These are phyloP conservation scores for Babyrousa celebensis DNA, from an alignment of 2,797 vertebrate genomes.

Conservation along the genomic window DNA sequence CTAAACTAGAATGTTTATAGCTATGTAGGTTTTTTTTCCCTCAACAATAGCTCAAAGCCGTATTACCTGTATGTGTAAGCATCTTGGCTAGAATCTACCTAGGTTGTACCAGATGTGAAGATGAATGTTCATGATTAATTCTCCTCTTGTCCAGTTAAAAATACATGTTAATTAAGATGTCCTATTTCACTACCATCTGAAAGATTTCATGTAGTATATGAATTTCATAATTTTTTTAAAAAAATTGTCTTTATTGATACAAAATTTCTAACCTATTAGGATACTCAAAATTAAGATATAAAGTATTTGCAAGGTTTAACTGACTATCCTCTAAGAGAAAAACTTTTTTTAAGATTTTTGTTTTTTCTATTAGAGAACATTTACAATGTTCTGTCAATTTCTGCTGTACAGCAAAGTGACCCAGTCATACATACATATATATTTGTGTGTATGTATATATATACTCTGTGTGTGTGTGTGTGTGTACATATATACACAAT, in stretches of 20 bases:
- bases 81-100: background rate
- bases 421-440: too few relatives aligned
- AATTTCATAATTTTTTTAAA: conserved; percentile 44
- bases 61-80: background rate
- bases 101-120: background rate
- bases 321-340: background rate
- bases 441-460: too few relatives aligned
- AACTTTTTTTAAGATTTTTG: too few relatives aligned
- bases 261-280: background rate
- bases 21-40: background rate
- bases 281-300: background rate
- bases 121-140: conserved; percentile 46
- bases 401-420: too few relatives aligned
- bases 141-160: conserved; percentile 41
- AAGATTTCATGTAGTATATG: conserved; percentile 17
- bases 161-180: conserved; percentile 42
- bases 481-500: too few relatives aligned
- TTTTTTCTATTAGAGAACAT: too few relatives aligned
- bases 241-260: background rate
- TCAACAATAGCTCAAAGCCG: background rate
- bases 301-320: background rate
- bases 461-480: too few relatives aligned
- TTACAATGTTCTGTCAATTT: too few relatives aligned
- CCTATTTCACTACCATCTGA: conserved; percentile 61
- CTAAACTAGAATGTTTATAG: background rate